Base-by-base conservation (phyloP, 2,888 invertebrate genomes). In the Siphonodentalium dalli region DNA sequence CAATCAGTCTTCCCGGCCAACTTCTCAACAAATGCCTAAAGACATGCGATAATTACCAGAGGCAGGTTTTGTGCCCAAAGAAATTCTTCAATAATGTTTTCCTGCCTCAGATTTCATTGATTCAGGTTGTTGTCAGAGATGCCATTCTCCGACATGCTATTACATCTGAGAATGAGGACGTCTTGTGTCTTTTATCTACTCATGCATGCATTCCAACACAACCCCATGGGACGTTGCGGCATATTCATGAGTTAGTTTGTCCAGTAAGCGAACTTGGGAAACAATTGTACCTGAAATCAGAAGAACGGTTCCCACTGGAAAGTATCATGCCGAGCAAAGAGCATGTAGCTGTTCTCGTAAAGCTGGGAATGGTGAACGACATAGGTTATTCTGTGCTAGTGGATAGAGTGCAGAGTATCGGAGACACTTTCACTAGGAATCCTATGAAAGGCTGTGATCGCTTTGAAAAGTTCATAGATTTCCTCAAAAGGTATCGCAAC, bases 71-170 rank as follows among this genome's bases (percentile, higher is more conserved):
- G n/a, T 26, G 37, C 11, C 11, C 13, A 27, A 50, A 54, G 13
- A 13, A 35, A 5, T 63, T 66, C 39, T 58, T 51, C 13, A 7
- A 37, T 0, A 21, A 58, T 7, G 39, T 60, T 26, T 56, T 66
- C 27, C 42, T 65, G n/a, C 55, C 61, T 38, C 52, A 63, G 27
- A 37, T 66, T 3, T 21, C 11, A 1, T 34, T 41, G 7, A 27
- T 33, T 11, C 31, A 28, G 23, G 46, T 49, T 46, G 8, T 15
- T 7, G 23, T 34, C 1, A 45, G 27, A 15, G 29, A 26, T 41
- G 23, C 11, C 15, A 28, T 51, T 15, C 31, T 47, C 2, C 18
- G 38, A 38, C 41, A 46, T 47, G 56, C 51, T n/a, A 20, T 51
- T 34, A 51, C 50, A 23, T 28, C 40, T 31, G 21, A 20, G n/a